Conservation (phyloP, 1,140 invertebrate genomes). For the Anoplolepis gracilipes region DNA sequence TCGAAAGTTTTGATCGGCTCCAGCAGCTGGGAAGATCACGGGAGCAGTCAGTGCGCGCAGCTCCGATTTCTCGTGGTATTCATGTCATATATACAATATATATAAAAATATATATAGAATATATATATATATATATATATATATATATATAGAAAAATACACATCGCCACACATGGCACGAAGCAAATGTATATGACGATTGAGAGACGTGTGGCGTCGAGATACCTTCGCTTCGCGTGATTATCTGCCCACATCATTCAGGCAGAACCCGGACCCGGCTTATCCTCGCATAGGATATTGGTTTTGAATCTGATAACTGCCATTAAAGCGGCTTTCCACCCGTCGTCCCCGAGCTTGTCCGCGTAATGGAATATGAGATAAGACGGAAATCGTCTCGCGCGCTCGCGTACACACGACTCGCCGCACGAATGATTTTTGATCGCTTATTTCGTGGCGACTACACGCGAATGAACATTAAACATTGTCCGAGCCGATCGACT, state of each 20-base stretch:
- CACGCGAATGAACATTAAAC: slow-evolving; percentile 56
- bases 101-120: slow-evolving; percentile 22
- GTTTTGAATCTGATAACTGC: slow-evolving; percentile 74
- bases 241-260: slow-evolving; percentile 72
- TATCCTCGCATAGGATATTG: slow-evolving; percentile 73
- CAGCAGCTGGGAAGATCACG: slow-evolving; percentile 70
- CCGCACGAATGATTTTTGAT: slow-evolving; percentile 59
- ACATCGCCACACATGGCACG: slow-evolving; percentile 31
- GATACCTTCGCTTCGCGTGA: slow-evolving; percentile 64
- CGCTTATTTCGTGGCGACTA: slow-evolving; percentile 37
- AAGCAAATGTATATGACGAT: slow-evolving; percentile 40
- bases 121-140: slow-evolving; percentile 34
- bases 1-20: slow-evolving; percentile 77
- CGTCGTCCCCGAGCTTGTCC: slow-evolving; percentile 62
- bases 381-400: slow-evolving; percentile 64
- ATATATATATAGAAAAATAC: slow-evolving; percentile 6
- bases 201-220: slow-evolving; percentile 62
- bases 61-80: neutral
- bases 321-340: slow-evolving; percentile 72
- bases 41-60: slow-evolving; percentile 36
- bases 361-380: slow-evolving; percentile 69
- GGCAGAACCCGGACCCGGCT: slow-evolving; percentile 35
- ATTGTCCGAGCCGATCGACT: slow-evolving; percentile 20
- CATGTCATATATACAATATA: neutral
- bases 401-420: slow-evolving; percentile 10